These are phyloP conservation scores for Tokudaia muenninki DNA, from an alignment of 2,797 vertebrate genomes.

Conservation along the genomic window DNA sequence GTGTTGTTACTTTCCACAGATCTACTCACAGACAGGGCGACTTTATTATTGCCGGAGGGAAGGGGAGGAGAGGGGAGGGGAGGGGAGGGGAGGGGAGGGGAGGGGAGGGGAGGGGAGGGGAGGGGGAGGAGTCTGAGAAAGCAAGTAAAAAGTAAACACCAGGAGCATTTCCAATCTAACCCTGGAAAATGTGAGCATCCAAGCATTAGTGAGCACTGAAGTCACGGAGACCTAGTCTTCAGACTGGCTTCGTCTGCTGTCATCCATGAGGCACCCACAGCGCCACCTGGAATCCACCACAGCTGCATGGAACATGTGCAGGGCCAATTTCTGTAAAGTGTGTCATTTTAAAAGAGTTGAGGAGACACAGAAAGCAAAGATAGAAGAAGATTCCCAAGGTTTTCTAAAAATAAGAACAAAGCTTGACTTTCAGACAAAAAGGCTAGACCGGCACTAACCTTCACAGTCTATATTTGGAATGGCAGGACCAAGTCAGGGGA, in stretches of 20 bases:
- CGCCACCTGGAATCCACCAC: background rate
- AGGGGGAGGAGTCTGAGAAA: constrained; percentile 7
- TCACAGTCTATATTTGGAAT: background rate
- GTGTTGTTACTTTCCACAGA: constrained; percentile 52
- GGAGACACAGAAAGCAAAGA: background rate
- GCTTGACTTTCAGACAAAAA: background rate
- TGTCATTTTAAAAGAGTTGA: constrained; percentile 31
- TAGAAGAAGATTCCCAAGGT: background rate
- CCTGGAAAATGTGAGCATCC: constrained; percentile 41
- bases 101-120: background rate
- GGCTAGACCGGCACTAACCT: background rate
- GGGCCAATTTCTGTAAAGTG: constrained; percentile 23
- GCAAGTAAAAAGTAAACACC: constrained; percentile 32
- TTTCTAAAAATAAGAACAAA: constrained; percentile 45
- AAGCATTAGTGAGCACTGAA: background rate
- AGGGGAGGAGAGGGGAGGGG: background rate
- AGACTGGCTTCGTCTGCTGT: background rate
- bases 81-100: no score
- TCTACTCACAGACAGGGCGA: background rate
- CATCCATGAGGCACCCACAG: background rate
- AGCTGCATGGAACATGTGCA: background rate
- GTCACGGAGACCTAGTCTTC: background rate
- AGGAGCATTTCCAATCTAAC: constrained; percentile 9
- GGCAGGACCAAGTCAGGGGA: background rate
- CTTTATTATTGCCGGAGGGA: background rate